phyloP scores from a whole-genome alignment of 2,888 invertebrate species.

The Parnassius smintheus region DNA sequence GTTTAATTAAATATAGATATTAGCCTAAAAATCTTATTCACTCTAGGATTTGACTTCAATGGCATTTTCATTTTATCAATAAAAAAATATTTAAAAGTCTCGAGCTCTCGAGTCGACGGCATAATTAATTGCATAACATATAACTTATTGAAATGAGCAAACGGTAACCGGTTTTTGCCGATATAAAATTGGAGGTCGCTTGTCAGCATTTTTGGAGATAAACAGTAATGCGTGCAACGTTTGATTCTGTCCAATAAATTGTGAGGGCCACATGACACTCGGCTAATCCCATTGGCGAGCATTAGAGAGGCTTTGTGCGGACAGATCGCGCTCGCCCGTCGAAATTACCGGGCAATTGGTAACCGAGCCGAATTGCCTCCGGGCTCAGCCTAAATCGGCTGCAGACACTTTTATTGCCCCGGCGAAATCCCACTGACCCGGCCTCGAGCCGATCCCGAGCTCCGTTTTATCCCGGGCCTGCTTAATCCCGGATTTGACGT shows the following conservation, averaged over 20 bases:
- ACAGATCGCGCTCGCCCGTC: conserved; percentile 76
- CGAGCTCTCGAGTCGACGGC: too few species aligned
- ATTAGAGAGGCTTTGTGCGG: conserved; percentile 77
- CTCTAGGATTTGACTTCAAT: too few species aligned
- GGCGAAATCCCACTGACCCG: conserved; percentile 77
- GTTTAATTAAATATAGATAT: too few species aligned
- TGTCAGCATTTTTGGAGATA: conserved; percentile 20
- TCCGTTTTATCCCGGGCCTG: conserved; percentile 72
- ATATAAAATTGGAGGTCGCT: conserved; percentile 9
- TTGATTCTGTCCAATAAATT: conserved; percentile 73
- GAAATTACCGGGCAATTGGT: conserved; percentile 81
- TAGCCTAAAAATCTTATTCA: background rate
- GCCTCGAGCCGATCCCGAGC: conserved; percentile 65
- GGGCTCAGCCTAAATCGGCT: conserved; percentile 80
- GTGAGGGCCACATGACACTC: conserved; percentile 68
- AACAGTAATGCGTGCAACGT: conserved; percentile 49
- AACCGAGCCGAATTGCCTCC: conserved; percentile 72
- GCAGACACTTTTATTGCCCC: conserved; percentile 82
- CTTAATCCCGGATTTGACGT: conserved; percentile 81
- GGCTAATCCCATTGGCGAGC: conserved; percentile 78
- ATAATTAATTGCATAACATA: conserved; percentile 4
- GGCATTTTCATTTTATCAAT: too few species aligned
- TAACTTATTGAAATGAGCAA: conserved; percentile 9
- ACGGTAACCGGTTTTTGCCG: background rate
- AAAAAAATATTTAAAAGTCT: too few species aligned